Base-by-base conservation (phyloP, 2,797 vertebrate species). In the Lagodon rhomboides region DNA sequence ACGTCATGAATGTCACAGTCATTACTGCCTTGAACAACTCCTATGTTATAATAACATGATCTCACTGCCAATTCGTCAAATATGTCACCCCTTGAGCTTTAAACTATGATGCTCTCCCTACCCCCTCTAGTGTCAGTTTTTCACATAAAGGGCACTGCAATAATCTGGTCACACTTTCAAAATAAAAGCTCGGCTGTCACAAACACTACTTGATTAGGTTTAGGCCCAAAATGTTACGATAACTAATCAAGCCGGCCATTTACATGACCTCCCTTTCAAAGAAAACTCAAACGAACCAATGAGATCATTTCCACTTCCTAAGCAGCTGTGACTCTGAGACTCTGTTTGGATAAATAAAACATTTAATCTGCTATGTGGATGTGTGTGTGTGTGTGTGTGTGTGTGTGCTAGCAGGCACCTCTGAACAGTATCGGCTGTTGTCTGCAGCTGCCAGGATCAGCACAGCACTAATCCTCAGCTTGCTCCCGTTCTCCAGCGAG, bases 381-480 rank as follows among this genome's bases (percentile, higher is more conserved):
- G 71, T 80, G 69, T 77, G 76, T 38, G 71, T 80, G 69, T 76
- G 75, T 38, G 78, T 74, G 71, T 80, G 69, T 76, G 75, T 38
- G 71, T 80, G 69, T 76, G 76, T 38, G 78, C 69, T 67, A 27
- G 71, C 73, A 77, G 74, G 65, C 82, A 77, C 77, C 71, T 85
- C 77, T 69, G 79, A 91, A 87, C 72, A 79, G 56, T 70, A 61
- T 64, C 47, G 64, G 56, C 47, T 80, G 85, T 83, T 87, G 84
- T 92, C 70, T 85, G 82, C 86, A 73, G 77, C 79, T 88, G 77
- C 81, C 81, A 85, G 87, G 62, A 75, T 89, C 85, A 77, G 85
- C 80, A 83, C 74, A 84, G 79, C 76, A 30, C 77, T 93, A 89
- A 93, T 94, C 91, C 87, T 79, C 12, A 18, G 62, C 79, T 85